Percentiles rank a stretch among this genome's conserved stretches.
These are phyloP conservation scores for Scrobipalpa costella DNA, from an alignment of 2,888 invertebrate genomes.

Conservation along the genomic window DNA sequence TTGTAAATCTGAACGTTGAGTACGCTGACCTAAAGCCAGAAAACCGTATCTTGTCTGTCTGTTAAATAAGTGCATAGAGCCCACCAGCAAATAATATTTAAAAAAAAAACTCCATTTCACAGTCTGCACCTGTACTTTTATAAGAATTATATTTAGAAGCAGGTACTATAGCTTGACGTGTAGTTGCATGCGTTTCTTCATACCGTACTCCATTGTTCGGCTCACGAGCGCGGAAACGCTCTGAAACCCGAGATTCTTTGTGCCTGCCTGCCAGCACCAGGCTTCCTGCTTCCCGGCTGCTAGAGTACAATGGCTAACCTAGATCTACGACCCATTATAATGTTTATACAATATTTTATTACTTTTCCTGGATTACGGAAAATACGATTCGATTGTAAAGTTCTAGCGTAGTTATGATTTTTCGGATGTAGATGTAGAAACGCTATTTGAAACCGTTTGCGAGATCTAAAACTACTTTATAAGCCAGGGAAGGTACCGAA, in stretches of 20 bases:
- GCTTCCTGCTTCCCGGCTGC: slow-evolving; percentile 28
- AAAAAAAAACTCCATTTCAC: no score
- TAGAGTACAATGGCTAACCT: slow-evolving; percentile 1
- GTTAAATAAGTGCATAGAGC: no score
- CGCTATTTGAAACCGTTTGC: not conserved
- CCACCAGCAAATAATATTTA: no score
- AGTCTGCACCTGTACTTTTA: no score
- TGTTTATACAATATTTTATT: not conserved
- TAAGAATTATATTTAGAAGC: no score
- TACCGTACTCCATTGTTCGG: slow-evolving; percentile 44
- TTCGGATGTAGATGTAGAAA: not conserved
- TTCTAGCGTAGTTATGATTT: not conserved
- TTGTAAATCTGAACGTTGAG: no score
- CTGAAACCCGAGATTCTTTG: slow-evolving; percentile 19
- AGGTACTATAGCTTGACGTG: not conserved
- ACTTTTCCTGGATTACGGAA: not conserved
- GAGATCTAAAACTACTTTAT: no score
- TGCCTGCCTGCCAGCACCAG: slow-evolving; percentile 30
- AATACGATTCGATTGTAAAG: not conserved
- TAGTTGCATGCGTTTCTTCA: not conserved
- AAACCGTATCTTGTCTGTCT: no score
- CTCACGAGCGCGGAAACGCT: slow-evolving; percentile 36
- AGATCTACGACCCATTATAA: not conserved
- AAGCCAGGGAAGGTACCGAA: no score
- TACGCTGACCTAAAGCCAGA: no score